phyloP scores from a whole-genome alignment of 1,140 invertebrate species.

The Bombus picipes region DNA sequence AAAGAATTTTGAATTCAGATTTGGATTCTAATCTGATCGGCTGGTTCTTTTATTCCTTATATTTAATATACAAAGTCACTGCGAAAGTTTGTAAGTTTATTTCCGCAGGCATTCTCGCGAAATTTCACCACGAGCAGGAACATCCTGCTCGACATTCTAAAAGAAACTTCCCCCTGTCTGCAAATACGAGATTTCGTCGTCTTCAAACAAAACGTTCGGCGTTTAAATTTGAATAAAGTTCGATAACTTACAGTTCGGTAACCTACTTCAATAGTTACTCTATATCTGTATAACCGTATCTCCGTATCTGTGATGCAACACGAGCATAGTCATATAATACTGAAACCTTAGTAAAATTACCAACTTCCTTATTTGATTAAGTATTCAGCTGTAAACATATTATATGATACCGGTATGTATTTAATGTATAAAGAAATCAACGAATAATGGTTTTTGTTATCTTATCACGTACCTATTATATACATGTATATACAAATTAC shows the following conservation, averaged over 20 bases:
- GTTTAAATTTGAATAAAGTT: conserved; percentile 11
- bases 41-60: not conserved
- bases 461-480: not conserved
- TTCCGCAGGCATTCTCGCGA: not conserved
- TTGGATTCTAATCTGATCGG: not conserved
- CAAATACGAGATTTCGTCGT: conserved; percentile 4
- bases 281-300: not conserved
- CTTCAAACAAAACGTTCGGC: not conserved
- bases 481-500: conserved; percentile 11
- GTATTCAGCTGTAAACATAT: not conserved
- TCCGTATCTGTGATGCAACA: not conserved
- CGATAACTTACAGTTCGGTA: not conserved
- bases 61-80: not conserved
- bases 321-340: not conserved
- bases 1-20: not conserved
- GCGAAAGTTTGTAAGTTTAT: not conserved
- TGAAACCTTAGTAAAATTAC: not conserved
- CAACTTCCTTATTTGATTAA: not conserved
- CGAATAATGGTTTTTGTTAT: not conserved
- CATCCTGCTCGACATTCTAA: not conserved
- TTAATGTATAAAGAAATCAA: not conserved
- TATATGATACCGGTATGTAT: no score
- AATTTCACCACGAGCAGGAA: not conserved
- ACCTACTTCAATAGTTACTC: not conserved
- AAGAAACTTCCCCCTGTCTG: not conserved